Conservation (phyloP, 2,888 invertebrate species). For the Leucophora obtusa region DNA sequence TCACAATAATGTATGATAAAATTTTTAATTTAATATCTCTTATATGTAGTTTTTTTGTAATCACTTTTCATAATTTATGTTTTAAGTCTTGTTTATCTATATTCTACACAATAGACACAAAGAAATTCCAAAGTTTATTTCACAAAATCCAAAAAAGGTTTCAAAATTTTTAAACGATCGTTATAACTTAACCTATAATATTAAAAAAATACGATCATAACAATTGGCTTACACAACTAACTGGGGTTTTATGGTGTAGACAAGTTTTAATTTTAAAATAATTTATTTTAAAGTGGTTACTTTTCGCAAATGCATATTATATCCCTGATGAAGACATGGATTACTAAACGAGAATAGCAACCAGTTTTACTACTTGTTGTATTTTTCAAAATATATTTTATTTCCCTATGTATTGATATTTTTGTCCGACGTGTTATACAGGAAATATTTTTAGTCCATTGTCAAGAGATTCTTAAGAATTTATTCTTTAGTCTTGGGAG, state of each 20-base stretch:
- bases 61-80: conserved; percentile 8
- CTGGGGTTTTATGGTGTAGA: background rate
- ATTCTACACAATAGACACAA: conserved; percentile 40
- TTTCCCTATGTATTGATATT: too few species aligned
- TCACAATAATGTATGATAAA: conserved; percentile 76
- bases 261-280: too few species aligned
- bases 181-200: background rate
- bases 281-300: too few species aligned
- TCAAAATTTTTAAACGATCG: conserved; percentile 4
- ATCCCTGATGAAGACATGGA: too few species aligned
- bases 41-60: conserved; percentile 15
- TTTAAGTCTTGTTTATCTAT: conserved; percentile 11
- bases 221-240: conserved; percentile 26
- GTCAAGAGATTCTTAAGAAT: too few species aligned
- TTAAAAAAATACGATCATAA: conserved; percentile 9
- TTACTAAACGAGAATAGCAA: too few species aligned
- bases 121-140: conserved; percentile 6
- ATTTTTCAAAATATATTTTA: too few species aligned
- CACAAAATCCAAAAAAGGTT: conserved; percentile 1
- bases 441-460: too few species aligned
- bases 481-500: too few species aligned
- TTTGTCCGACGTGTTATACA: too few species aligned
- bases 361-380: too few species aligned
- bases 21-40: conserved; percentile 41
- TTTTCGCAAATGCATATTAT: too few species aligned